Evolutionary conservation across 2,113 vertebrate genomes (phyloP).

Genomic region (Phalacrocorax brasilianus): DNA sequence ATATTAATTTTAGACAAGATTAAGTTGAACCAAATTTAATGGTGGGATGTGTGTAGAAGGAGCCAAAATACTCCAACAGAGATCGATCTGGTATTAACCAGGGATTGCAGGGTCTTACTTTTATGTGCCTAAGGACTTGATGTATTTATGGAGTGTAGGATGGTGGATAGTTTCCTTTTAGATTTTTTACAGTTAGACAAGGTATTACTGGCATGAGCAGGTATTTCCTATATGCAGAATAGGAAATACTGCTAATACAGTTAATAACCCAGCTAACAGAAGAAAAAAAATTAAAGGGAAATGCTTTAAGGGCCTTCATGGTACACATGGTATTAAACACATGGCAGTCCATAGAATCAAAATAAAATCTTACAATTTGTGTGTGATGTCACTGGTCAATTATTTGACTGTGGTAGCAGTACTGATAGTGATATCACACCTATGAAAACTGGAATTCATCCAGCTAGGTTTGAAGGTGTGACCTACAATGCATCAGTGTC

Average conservation of each 20-base stretch:
- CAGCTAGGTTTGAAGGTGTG: background rate
- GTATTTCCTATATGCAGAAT: conserved; percentile 37
- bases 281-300: conserved; percentile 4
- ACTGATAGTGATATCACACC: conserved; percentile 31
- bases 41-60: background rate
- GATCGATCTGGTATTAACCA: background rate
- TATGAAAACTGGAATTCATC: conserved; percentile 46
- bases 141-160: conserved; percentile 48
- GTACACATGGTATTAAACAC: background rate
- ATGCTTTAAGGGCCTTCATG: conserved; percentile 10
- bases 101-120: background rate
- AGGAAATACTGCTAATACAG: conserved; percentile 31
- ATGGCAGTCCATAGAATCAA: background rate
- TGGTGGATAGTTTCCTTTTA: conserved; percentile 21
- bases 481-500: background rate
- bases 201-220: conserved; percentile 38
- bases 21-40: background rate
- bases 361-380: background rate
- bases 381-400: conserved; percentile 24
- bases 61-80: background rate
- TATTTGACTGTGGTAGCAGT: background rate
- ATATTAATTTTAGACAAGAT: background rate
- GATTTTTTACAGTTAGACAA: conserved; percentile 9
- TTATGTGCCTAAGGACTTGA: background rate
- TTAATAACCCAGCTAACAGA: conserved; percentile 31